Evolutionary conservation across 2,797 vertebrate species (phyloP), one percentile per base, ranked within the genome.

Genomic region (Podargus strigoides): DNA sequence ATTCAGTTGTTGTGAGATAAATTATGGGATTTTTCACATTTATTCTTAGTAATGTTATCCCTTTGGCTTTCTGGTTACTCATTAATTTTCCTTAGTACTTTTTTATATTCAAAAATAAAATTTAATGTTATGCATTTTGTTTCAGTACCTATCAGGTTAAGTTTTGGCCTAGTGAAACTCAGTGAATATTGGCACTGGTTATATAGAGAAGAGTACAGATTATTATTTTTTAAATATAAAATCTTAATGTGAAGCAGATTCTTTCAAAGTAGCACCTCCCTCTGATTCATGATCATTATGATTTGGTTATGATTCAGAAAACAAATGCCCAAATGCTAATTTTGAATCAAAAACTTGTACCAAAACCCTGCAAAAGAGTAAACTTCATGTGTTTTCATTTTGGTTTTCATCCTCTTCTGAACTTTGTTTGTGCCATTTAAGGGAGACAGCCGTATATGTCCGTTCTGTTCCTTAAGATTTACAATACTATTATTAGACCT

Each of bases 1-100:
- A 44, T 41, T 69, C 72, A 30, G 13, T 87, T 93, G 39, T 73
- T 95, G 69, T 47, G 19, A 84, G 81, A 52, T 52, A 86, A 93
- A 95, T 85, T 37, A 60, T 6, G 20, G 50, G 53, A 67, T 76
- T 91, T 94, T 95, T 94, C 80, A 78, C 39, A 72, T 91, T 95
- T 87, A 68, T 94, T 94, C 69, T 66, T 90, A 66, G 70, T 95
- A 70, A 59, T 90, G 32, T 81, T 37, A 56, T 74, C 21, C 47
- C 36, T 95, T 59, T 85, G 66, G n/a, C 68, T 92, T 93, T 85
- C 82, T 90, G 85, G 93, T 69, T 85, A 67, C 89, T 94, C 73
- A 79, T 77, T 66, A 87, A 44, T 95, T 87, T 95, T 82, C 41
- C 80, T 69, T 78, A 70, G 41, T 58, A 62, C 22, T 69, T 84